A percentile compares a stretch with the other conserved stretches of the same genome.
Evolutionary conservation across 2,888 invertebrate species (phyloP).

Genomic region (Eudasyphora cyanicolor): DNA sequence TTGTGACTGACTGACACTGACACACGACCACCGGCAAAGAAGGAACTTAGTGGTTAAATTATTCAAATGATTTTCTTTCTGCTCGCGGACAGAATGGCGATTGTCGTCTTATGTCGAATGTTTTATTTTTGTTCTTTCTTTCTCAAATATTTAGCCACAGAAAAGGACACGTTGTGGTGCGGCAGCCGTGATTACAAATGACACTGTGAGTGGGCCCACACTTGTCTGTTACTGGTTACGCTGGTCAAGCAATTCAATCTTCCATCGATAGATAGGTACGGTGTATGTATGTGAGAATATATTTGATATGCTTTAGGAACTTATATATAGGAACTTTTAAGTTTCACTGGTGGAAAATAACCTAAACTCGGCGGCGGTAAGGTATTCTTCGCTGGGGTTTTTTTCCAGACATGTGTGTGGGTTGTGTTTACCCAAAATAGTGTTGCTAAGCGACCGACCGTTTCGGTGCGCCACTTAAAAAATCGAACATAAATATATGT

Average conservation of each 20-base stretch:
- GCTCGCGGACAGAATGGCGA: conserved; percentile 23
- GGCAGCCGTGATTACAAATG: background rate
- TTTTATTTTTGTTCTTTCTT: conserved; percentile 35
- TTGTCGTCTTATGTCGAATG: conserved; percentile 39
- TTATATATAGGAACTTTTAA: conserved; percentile 23
- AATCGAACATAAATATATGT: no score
- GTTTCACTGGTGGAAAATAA: conserved; percentile 4
- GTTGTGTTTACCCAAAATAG: conserved; percentile 29
- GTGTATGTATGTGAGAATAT: background rate
- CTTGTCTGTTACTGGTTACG: background rate
- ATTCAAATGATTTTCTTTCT: conserved; percentile 40
- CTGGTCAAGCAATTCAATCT: conserved; percentile 10
- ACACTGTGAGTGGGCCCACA: conserved; percentile 5
- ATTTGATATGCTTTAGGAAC: no score
- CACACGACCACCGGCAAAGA: conserved; percentile 18
- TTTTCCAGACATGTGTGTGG: conserved; percentile 44
- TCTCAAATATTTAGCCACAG: no score
- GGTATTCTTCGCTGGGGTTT: conserved; percentile 42
- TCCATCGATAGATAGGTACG: background rate
- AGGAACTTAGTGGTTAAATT: conserved; percentile 30
- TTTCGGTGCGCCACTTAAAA: background rate
- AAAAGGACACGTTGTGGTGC: background rate
- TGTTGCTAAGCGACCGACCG: conserved; percentile 56
- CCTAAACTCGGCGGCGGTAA: background rate
- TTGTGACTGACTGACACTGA: no score